Evolutionary conservation across 37 sponge, comb jelly and placozoan species (phyloP), one percentile per base, ranked within the genome.

Genomic region (Haliclona indistincta): DNA sequence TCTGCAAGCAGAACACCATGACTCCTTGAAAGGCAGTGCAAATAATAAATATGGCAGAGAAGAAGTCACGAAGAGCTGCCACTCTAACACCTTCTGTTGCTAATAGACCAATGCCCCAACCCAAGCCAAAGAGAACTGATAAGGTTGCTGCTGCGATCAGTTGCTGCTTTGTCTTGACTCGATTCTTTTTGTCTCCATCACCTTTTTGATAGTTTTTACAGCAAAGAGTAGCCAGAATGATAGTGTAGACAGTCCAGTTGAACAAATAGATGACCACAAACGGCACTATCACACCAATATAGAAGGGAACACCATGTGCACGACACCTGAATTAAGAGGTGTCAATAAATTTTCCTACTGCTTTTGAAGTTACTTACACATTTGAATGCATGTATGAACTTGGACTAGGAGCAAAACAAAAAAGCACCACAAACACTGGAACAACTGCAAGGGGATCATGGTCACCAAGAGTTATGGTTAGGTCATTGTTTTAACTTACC

Each of bases 401-500:
- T 4, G 56, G 56, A 2, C 54, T 15, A 11, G 63, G 61, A 38
- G 61, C 40, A 30, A 76, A 45, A 33, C 41, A 67, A 23, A 58
- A 74, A 2, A 38, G 22, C 2, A 56, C 63, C 3, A 56, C 58
- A 33, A 61, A 39, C 1, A 36, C 63, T 36, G 75, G 61, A 61
- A 36, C 63, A 11, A 71, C 72, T 71, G 37, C 3, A 71, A 6
- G 3, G 23, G 11, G n/a, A n/a, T n/a, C n/a, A 33, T 11, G 49
- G 25, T 43, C 35, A n/a, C n/a, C n/a, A n/a, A n/a, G n/a, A n/a
- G n/a, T n/a, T n/a, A n/a, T n/a, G n/a, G n/a, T n/a, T n/a, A n/a
- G n/a, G n/a, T n/a, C n/a, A 70, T 70, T 63, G n/a, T n/a, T n/a
- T n/a, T 61, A 25, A 58, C 83, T 74, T 51, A 82, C 83, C 53